Evolutionary conservation across 2,113 vertebrate species (phyloP).

Genomic region (Pachycephala philippinensis): DNA sequence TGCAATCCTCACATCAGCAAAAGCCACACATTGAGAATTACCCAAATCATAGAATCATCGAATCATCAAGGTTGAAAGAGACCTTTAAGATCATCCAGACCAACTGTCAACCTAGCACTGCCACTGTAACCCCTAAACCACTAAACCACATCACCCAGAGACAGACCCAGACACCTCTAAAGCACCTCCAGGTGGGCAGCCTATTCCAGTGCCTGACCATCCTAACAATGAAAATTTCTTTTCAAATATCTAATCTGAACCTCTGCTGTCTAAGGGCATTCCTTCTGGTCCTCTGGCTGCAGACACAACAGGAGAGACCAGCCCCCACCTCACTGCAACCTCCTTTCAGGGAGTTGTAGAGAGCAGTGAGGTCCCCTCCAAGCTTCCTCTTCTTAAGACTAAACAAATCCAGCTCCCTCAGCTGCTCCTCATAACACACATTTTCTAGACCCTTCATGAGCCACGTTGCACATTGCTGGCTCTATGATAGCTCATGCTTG

Average conservation of each 20-base stretch:
- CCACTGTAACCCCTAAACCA: background rate
- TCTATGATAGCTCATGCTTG: background rate
- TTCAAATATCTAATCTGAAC: background rate
- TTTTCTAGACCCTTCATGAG: background rate
- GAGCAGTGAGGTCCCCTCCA: no score
- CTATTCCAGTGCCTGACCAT: background rate
- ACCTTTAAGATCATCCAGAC: background rate
- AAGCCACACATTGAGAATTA: background rate
- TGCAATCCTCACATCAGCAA: background rate
- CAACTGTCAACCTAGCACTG: background rate
- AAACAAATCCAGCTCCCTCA: background rate
- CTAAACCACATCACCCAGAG: background rate
- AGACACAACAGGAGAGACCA: background rate
- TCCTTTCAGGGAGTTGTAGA: background rate
- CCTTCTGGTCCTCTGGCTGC: background rate
- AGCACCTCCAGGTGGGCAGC: background rate
- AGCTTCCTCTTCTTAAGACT: background rate
- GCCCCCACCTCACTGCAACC: background rate
- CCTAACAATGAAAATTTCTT: background rate
- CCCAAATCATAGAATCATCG: background rate
- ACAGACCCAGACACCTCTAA: background rate
- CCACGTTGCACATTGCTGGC: background rate
- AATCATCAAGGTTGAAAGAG: background rate
- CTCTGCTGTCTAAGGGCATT: background rate
- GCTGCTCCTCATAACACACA: background rate